Percentiles rank a stretch among this genome's conserved stretches.
These are phyloP conservation scores for Thumatha senex DNA, from an alignment of 2,888 invertebrate species.

Conservation along the genomic window DNA sequence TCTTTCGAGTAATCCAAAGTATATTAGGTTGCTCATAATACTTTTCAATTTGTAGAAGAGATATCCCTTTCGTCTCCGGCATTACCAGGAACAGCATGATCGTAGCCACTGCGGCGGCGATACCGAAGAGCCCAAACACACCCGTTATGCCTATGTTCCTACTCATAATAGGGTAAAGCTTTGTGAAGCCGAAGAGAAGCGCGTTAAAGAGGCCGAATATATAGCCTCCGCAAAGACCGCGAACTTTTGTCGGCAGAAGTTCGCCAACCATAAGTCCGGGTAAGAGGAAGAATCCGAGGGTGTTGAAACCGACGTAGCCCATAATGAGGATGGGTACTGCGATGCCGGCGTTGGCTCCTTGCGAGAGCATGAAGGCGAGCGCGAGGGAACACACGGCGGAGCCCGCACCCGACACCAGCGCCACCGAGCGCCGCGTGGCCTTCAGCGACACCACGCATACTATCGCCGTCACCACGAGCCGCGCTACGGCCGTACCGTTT, in stretches of 20 bases:
- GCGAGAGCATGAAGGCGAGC: conserved; percentile 68
- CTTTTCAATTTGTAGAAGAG: conserved; percentile 89
- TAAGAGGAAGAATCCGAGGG: conserved; percentile 88
- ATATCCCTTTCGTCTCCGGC: conserved; percentile 90
- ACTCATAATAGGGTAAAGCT: conserved; percentile 87
- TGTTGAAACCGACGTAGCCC: conserved; percentile 89
- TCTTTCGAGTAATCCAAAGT: conserved; percentile 83
- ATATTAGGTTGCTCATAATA: conserved; percentile 88
- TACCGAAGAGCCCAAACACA: conserved; percentile 88
- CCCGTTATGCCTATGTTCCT: conserved; percentile 85
- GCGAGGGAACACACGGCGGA: conserved; percentile 86
- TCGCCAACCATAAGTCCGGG: conserved; percentile 91
- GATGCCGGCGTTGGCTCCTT: conserved; percentile 53
- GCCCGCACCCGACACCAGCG: conserved; percentile 86
- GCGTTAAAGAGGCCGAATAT: conserved; percentile 89
- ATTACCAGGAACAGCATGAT: conserved; percentile 86
- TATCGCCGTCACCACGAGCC: conserved; percentile 85
- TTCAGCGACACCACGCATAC: conserved; percentile 86
- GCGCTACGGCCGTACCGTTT: conserved; percentile 86
- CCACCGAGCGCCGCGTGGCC: conserved; percentile 86
- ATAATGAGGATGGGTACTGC: conserved; percentile 74
- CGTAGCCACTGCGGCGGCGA: conserved; percentile 84
- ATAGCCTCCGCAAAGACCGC: conserved; percentile 89
- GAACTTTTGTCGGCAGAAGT: conserved; percentile 87
- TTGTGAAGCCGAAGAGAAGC: conserved; percentile 86